phyloP scores from a whole-genome alignment of 2,113 vertebrate species.

The Dromas ardeola region DNA sequence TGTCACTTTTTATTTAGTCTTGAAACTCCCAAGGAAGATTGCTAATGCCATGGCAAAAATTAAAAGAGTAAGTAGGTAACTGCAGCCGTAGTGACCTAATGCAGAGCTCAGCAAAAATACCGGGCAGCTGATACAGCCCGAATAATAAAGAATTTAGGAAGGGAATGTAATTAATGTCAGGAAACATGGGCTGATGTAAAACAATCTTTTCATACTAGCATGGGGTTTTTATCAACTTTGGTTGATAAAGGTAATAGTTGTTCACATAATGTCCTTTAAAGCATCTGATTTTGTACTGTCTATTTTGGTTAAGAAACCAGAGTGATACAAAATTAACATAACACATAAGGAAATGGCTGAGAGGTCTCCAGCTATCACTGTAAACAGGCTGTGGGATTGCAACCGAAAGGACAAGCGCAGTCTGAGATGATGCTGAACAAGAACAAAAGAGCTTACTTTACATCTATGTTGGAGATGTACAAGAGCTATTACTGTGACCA shows the following conservation, averaged over 20 bases:
- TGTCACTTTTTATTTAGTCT: not conserved
- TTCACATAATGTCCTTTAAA: not conserved
- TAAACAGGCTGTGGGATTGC: not conserved
- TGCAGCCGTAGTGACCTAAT: not conserved
- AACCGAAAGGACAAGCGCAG: not conserved
- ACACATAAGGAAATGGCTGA: not conserved
- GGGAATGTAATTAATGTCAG: not conserved
- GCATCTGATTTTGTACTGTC: not conserved
- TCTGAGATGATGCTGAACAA: not conserved
- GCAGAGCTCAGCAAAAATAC: not conserved
- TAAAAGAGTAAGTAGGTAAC: not conserved
- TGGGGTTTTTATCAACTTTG: not conserved
- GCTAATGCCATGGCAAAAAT: not conserved
- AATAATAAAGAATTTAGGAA: not conserved
- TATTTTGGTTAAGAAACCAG: not conserved
- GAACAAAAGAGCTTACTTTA: not conserved
- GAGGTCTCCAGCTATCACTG: not conserved
- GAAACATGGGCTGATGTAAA: not conserved
- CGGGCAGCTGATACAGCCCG: not conserved
- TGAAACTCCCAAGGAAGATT: not conserved
- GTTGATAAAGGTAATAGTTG: not conserved
- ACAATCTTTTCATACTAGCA: not conserved
- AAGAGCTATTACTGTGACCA: not conserved
- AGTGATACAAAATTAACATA: not conserved
- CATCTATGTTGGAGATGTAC: not conserved